These are phyloP conservation scores for Cinara cedri DNA, from an alignment of 2,888 invertebrate genomes.

Conservation along the genomic window DNA sequence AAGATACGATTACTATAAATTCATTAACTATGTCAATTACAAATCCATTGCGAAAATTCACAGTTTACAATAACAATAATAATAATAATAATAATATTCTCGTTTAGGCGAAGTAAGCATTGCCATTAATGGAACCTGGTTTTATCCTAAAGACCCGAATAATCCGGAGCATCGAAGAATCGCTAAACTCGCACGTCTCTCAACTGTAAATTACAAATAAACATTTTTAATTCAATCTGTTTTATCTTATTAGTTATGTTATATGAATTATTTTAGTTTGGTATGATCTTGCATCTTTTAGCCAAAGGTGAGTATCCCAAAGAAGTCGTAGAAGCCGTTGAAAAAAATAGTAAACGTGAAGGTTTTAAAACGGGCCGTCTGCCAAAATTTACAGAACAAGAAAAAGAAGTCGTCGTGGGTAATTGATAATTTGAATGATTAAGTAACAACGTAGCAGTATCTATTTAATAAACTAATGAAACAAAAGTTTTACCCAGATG, in stretches of 20 bases:
- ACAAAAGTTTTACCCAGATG: too few relatives aligned
- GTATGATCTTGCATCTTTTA: background rate
- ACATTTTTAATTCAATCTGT: too few relatives aligned
- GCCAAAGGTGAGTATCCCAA: background rate
- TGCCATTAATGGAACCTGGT: background rate
- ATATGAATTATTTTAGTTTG: background rate
- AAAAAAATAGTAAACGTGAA: background rate
- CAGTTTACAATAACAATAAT: background rate
- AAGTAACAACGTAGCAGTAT: too few relatives aligned
- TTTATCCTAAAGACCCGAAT: constrained; percentile 6
- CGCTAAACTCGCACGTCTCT: background rate
- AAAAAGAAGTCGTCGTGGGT: background rate
- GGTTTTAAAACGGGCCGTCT: background rate
- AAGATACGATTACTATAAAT: too few relatives aligned
- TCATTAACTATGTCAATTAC: background rate
- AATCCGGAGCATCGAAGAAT: constrained; percentile 13
- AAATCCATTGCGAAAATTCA: too few relatives aligned
- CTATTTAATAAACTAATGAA: too few relatives aligned
- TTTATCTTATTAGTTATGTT: too few relatives aligned
- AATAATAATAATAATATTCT: background rate
- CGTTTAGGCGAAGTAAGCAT: background rate
- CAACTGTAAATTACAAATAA: background rate
- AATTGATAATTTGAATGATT: background rate
- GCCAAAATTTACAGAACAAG: background rate
- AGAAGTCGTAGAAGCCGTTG: background rate